These are phyloP conservation scores for Myotis daubentonii DNA, from an alignment of 2,797 vertebrate species.

Conservation along the genomic window DNA sequence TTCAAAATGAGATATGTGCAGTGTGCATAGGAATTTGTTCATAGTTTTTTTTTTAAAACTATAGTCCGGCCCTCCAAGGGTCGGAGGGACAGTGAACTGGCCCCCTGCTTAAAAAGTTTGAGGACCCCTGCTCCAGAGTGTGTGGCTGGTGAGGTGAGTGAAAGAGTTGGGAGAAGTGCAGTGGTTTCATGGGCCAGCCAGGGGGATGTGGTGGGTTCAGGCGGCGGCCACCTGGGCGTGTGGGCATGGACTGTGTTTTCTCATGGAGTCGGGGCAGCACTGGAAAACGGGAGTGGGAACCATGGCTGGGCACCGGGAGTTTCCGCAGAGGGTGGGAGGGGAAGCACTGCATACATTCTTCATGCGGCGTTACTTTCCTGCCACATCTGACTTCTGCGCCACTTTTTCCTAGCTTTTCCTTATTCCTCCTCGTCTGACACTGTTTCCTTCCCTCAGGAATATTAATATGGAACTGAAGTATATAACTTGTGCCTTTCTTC, in stretches of 20 bases:
- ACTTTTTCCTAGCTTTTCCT: background rate
- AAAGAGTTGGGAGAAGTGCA: background rate
- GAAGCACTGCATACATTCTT: background rate
- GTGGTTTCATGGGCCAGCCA: background rate
- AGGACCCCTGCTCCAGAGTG: too few species aligned
- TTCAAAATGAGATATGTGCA: too few species aligned
- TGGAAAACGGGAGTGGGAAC: background rate
- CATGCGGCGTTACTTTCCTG: background rate
- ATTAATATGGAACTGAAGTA: background rate
- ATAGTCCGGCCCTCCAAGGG: too few species aligned
- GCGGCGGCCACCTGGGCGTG: background rate
- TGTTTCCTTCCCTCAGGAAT: background rate
- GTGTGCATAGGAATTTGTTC: too few species aligned
- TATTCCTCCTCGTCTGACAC: background rate
- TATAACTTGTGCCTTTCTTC: background rate
- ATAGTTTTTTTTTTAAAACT: too few species aligned
- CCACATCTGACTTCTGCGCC: background rate
- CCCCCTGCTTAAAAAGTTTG: too few species aligned
- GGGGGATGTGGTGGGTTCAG: background rate
- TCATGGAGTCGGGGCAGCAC: background rate
- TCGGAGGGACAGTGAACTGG: too few species aligned
- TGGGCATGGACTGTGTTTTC: background rate
- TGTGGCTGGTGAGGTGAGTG: background rate
- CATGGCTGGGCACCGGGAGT: background rate
- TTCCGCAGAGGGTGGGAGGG: background rate